These are phyloP conservation scores for Drosophila burlai DNA, from an alignment of 1,140 invertebrate species.

Conservation along the genomic window DNA sequence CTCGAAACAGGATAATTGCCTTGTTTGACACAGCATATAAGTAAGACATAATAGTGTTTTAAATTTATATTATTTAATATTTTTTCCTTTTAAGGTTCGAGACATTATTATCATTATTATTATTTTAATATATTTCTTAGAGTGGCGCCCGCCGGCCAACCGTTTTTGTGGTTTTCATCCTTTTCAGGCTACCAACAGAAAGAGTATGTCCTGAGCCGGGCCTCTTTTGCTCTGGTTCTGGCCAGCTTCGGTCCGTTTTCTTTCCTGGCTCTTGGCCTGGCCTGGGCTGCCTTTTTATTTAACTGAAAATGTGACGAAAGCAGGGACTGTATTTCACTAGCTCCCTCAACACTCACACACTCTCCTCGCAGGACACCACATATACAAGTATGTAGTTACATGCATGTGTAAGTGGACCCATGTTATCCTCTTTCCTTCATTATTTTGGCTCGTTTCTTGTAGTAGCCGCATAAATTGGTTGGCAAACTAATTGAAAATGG, in stretches of 20 bases:
- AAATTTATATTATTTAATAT: too few relatives aligned
- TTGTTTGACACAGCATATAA: too few relatives aligned
- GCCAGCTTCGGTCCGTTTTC: background rate
- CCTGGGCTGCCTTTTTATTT: conserved; percentile 21
- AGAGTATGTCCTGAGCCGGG: conserved; percentile 15
- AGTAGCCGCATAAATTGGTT: conserved; percentile 75
- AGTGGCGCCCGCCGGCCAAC: conserved; percentile 47
- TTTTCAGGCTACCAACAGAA: conserved; percentile 26
- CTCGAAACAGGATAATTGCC: background rate
- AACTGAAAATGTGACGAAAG: conserved; percentile 75
- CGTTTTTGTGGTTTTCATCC: conserved; percentile 72
- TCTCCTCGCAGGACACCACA: background rate
- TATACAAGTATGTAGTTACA: background rate
- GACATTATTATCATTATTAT: background rate
- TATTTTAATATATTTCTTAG: background rate
- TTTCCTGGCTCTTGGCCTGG: conserved; percentile 3
- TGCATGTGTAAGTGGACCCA: conserved; percentile 24
- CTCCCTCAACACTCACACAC: conserved; percentile 13
- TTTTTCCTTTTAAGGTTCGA: background rate
- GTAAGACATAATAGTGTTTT: too few relatives aligned
- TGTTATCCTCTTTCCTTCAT: conserved; percentile 53
- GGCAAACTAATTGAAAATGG: conserved; percentile 80
- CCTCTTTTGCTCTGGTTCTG: conserved; percentile 17
- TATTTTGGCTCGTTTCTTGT: conserved; percentile 56
- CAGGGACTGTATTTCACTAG: conserved; percentile 64